Base-by-base conservation (phyloP, 2,113 vertebrate genomes). In the Saimiri boliviensis region DNA sequence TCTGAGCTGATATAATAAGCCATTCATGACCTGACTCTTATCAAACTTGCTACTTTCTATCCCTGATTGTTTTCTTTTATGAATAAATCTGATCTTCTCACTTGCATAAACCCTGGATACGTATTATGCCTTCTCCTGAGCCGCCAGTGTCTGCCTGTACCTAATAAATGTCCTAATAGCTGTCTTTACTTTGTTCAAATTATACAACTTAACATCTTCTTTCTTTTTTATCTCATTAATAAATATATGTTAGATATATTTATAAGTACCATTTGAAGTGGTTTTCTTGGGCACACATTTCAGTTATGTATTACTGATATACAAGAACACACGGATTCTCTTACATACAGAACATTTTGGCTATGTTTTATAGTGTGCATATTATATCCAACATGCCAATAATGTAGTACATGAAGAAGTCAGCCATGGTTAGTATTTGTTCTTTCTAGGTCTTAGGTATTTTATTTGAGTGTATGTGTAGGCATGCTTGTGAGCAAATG, bases 1-100 rank as follows among this genome's bases (percentile, higher is more conserved):
- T 83, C 11, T 47, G 47, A 56, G 9, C 7, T 85, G n/a, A 27
- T 80, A 54, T 13, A 70, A 45, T 6, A 86, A 84, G 40, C 5
- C 47, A 71, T 37, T 85, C 76, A 77, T 27, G 12, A 20, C 11
- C 23, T 58, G 37, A 71, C 27, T 35, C 3, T 27, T 17, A 47
- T 63, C 23, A 71, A 87, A 58, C 84, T 86, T 80, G 90, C 25
- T 92, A n/a, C 30, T 89, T 74, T 60, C 17, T 56, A 32, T 74
- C 6, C 5, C 3, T 49, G 56, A 2, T 17, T 30, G 77, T 6
- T 74, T 74, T 12, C 13, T n/a, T 86, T 91, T 54, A 42, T 3
- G 6, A 86, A 84, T 47, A 73, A 68, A 81, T 84, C 47, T 74
- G 3, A 70, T 49, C 95, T 85, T 60, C 40, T 80, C 3, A 21